phyloP scores from a whole-genome alignment of 2,113 vertebrate species.

The Nothoprocta pentlandii region DNA sequence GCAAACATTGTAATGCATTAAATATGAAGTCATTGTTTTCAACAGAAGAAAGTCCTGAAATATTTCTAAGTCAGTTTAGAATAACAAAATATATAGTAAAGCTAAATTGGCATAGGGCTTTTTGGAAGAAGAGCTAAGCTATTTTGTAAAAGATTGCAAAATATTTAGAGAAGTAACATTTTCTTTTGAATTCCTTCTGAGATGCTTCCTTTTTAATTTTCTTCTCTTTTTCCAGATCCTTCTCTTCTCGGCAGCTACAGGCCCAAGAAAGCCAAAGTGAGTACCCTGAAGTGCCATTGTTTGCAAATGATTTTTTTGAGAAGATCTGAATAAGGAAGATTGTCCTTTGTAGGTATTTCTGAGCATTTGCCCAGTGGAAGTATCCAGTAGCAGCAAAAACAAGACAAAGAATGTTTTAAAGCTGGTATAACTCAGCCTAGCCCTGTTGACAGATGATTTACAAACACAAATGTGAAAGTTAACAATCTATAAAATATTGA shows the following conservation, averaged over 20 bases:
- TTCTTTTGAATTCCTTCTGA: neutral
- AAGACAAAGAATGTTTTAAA: neutral
- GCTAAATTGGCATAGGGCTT: neutral
- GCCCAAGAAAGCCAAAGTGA: slow-evolving; percentile 81
- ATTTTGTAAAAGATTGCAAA: neutral
- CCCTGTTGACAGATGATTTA: neutral
- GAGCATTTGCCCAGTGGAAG: neutral
- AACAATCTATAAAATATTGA: neutral
- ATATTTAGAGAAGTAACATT: neutral
- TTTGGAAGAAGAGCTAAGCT: neutral
- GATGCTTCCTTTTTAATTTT: neutral
- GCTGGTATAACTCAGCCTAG: neutral
- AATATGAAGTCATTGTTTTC: neutral
- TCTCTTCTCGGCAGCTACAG: slow-evolving; percentile 81
- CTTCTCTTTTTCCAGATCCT: slow-evolving; percentile 77
- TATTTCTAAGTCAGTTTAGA: neutral
- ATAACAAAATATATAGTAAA: neutral
- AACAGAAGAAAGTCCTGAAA: neutral
- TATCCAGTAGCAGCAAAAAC: neutral
- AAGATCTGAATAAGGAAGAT: neutral
- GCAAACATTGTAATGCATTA: neutral
- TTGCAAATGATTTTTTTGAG: neutral
- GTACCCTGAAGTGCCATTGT: slow-evolving; percentile 33
- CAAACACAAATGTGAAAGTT: neutral
- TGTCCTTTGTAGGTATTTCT: neutral